These are phyloP conservation scores for Arrhamphus sclerolepis DNA, from an alignment of 2,797 vertebrate genomes.

Conservation along the genomic window DNA sequence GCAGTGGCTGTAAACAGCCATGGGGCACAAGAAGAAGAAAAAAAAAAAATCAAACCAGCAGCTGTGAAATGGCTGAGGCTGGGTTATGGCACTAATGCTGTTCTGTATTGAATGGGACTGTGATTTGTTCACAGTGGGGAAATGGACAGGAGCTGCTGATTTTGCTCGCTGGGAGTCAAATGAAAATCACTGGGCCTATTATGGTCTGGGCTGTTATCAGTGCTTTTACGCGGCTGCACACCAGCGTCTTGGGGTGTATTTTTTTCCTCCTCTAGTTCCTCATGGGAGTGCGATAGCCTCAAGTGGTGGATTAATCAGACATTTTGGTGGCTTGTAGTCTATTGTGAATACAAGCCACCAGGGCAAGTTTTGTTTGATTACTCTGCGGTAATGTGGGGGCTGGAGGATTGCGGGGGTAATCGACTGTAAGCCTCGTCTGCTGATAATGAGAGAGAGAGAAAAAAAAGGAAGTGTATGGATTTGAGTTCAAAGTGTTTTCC, in stretches of 20 bases:
- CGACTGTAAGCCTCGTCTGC: slow-evolving; percentile 39
- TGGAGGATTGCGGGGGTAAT: slow-evolving; percentile 50
- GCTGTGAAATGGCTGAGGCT: slow-evolving; percentile 63
- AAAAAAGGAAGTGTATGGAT: slow-evolving; percentile 18
- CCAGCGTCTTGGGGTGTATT: slow-evolving; percentile 29
- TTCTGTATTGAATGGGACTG: slow-evolving; percentile 44
- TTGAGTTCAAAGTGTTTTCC: slow-evolving; percentile 43
- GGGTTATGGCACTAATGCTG: slow-evolving; percentile 43
- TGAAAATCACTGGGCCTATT: slow-evolving; percentile 68
- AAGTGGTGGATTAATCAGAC: slow-evolving; percentile 72
- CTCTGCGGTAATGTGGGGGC: slow-evolving; percentile 48
- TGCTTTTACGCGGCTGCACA: slow-evolving; percentile 45
- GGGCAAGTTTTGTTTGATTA: slow-evolving; percentile 70
- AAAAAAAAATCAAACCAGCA: slow-evolving; percentile 36
- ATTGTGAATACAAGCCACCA: slow-evolving; percentile 53
- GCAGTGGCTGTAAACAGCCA: slow-evolving; percentile 51
- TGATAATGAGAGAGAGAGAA: slow-evolving; percentile 26
- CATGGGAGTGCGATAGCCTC: slow-evolving; percentile 58
- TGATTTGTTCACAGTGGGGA: slow-evolving; percentile 61
- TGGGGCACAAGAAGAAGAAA: slow-evolving; percentile 27
- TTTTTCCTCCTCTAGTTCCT: slow-evolving; percentile 26
- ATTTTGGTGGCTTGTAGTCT: slow-evolving; percentile 57
- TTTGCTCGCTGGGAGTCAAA: slow-evolving; percentile 71
- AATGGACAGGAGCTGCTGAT: slow-evolving; percentile 58
- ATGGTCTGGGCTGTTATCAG: slow-evolving; percentile 58